Base-by-base conservation (phyloP, 2,888 invertebrate genomes). In the Andrena praecox region DNA sequence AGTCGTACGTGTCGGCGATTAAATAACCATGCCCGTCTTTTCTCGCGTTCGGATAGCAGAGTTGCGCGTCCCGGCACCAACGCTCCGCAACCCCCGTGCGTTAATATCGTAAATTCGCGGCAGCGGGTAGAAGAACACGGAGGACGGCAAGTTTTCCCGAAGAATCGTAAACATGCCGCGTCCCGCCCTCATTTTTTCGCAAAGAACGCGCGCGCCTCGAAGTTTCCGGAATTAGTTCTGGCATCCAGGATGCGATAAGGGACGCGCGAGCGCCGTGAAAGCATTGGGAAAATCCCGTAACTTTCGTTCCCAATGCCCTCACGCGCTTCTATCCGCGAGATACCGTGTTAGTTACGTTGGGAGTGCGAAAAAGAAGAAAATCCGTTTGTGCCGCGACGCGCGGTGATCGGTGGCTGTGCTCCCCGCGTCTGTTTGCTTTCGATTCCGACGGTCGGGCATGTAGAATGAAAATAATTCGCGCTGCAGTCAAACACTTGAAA, bases 171-270 rank as follows among this genome's bases (percentile, higher is more conserved):
- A 82, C 68, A 72, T 60, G 64, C 52, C 59, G n/a, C 10, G 2
- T 20, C 24, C 10, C 29, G n/a, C 16, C 54, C 48, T 33, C 5
- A 10, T 10, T 8, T 8, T 24, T 8, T 12, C 12, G 6, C 20
- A 16, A 8, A 1, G 64, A n/a, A 60, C 63, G 76, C 27, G 75
- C 70, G 33, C 29, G 59, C 5, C 64, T 35, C 16, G 70, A 81
- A 88, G 67, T 88, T 86, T 64, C 16, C 6, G 7, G 63, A 86
- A 86, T 85, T 87, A 82, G 63, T 82, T 86, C 56, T 59, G 62
- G n/a, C 75, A 74, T 66, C 66, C 74, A n/a, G 68, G 82, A 82
- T 68, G 62, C 69, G 63, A 67, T 63, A 70, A 73, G 74, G 71
- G 68, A 80, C 54, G 71, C 67, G 70, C 20, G 3, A 81, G 77